These are phyloP conservation scores for Tyrophagus putrescentiae DNA, from an alignment of 1,140 invertebrate species.

Conservation along the genomic window DNA sequence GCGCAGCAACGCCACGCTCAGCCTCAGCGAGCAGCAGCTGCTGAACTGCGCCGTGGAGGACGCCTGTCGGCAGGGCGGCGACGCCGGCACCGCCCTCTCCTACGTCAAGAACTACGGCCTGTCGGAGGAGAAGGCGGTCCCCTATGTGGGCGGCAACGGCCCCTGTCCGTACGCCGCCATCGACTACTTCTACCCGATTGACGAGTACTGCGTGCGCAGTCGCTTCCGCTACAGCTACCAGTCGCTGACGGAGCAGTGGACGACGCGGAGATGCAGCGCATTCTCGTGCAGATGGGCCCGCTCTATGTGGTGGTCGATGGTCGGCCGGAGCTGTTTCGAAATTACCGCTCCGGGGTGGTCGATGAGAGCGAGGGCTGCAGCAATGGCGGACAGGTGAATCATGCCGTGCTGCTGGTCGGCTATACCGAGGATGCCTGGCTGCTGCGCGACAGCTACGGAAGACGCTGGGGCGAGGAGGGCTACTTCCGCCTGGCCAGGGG, in stretches of 20 bases:
- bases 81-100: not conserved
- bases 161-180: not conserved
- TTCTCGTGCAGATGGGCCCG: not conserved
- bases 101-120: not conserved
- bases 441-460: constrained; percentile 4
- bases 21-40: not conserved
- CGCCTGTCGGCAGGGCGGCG: not conserved
- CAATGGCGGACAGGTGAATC: not conserved
- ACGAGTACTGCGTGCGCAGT: not conserved
- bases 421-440: not conserved
- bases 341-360: not conserved
- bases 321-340: not conserved
- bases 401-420: not conserved
- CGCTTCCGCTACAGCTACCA: not conserved
- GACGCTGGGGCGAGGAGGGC: not conserved
- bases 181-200: not conserved
- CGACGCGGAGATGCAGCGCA: not conserved
- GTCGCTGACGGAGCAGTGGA: not conserved
- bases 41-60: not conserved
- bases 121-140: not conserved
- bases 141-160: not conserved
- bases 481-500: constrained; percentile 15
- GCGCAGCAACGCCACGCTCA: not conserved
- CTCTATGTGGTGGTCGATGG: not conserved
- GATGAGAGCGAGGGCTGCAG: not conserved